These are phyloP conservation scores for Pocillopora verrucosa DNA, from an alignment of 64 coral and sea anemone genomes.

Conservation along the genomic window DNA sequence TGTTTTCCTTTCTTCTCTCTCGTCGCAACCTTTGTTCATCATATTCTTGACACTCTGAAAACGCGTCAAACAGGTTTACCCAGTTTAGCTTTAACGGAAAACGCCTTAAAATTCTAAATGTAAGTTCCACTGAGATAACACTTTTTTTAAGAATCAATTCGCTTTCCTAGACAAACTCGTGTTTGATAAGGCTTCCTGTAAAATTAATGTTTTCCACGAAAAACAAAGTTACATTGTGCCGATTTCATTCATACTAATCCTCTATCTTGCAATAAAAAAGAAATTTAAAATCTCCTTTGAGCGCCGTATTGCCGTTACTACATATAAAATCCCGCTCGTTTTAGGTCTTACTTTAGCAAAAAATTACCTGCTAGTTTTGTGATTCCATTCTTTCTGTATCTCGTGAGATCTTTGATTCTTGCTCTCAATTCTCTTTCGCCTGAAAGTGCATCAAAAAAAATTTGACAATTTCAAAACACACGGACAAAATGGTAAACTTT, in stretches of 20 bases:
- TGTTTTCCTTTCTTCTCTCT: conserved; percentile 95
- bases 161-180: no score
- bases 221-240: no score
- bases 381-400: conserved; percentile 93
- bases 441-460: conserved; percentile 18
- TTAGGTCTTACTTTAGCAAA: neutral
- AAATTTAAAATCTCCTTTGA: no score
- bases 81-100: neutral
- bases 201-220: no score
- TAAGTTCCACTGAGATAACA: no score
- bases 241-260: no score
- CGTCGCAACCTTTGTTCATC: conserved; percentile 89
- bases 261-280: no score
- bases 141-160: no score
- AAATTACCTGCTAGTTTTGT: conserved; percentile 88
- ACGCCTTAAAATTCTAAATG: neutral
- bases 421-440: conserved; percentile 88
- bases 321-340: neutral
- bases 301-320: no score
- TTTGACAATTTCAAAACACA: neutral
- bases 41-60: conserved; percentile 83
- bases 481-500: no score
- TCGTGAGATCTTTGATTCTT: conserved; percentile 84
- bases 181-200: no score
- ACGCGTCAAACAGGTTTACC: neutral